phyloP scores from a whole-genome alignment of 2,888 invertebrate species.

The Drosophila neonasuta region DNA sequence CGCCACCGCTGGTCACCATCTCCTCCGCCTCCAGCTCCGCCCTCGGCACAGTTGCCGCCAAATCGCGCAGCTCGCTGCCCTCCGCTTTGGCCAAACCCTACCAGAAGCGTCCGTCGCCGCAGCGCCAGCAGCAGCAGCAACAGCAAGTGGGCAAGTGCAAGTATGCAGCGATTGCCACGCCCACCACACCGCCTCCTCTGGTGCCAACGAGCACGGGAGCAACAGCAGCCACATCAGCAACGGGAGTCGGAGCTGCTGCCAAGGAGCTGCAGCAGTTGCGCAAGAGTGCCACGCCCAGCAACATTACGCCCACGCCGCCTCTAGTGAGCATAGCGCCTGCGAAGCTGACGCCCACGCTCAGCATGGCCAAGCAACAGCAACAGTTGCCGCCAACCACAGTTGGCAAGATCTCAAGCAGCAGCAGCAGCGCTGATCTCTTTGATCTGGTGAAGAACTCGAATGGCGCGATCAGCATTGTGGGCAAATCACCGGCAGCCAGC shows the following conservation, averaged over 20 bases:
- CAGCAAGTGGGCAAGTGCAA: conserved; percentile 56
- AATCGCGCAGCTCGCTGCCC: conserved; percentile 40
- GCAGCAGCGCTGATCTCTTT: conserved; percentile 75
- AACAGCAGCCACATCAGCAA: conserved; percentile 13
- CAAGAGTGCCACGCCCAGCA: conserved; percentile 49
- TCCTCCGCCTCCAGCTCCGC: conserved; percentile 51
- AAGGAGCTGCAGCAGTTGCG: conserved; percentile 36
- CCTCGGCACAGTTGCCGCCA: conserved; percentile 28
- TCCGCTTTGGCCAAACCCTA: conserved; percentile 73
- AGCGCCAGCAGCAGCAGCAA: conserved; percentile 41
- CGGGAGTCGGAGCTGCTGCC: conserved; percentile 13
- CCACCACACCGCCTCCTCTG: conserved; percentile 78
- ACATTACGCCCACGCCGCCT: conserved; percentile 72
- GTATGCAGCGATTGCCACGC: conserved; percentile 73
- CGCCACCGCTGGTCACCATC: conserved; percentile 63
- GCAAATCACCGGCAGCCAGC: conserved; percentile 34
- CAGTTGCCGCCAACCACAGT: conserved; percentile 38
- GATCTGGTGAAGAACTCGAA: conserved; percentile 81
- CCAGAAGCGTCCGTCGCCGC: conserved; percentile 66
- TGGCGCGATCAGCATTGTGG: conserved; percentile 72
- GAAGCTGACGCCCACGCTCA: conserved; percentile 59
- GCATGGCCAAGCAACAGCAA: conserved; percentile 50
- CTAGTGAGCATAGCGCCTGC: conserved; percentile 76
- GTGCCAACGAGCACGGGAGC: conserved; percentile 71
- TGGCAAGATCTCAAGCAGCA: conserved; percentile 53